Evolutionary conservation across 2,888 invertebrate species (phyloP).

Genomic region (Eustalomyia histrio): DNA sequence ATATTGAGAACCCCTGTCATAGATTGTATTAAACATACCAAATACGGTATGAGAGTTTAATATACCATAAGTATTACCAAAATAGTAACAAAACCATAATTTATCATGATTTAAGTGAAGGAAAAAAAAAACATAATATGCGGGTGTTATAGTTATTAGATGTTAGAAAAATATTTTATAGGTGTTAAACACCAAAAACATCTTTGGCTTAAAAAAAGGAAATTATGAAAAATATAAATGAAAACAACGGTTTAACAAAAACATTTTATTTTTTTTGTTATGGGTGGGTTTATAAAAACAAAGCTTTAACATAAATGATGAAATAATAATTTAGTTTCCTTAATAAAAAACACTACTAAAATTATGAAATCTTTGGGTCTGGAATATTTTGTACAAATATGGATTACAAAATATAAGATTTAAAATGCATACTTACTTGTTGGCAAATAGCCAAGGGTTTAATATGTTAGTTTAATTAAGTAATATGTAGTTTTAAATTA

Average conservation of each 20-base stretch:
- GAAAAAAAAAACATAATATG: slow-evolving; percentile 40
- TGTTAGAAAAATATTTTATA: slow-evolving; percentile 79
- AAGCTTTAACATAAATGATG: slow-evolving; percentile 20
- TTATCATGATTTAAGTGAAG: slow-evolving; percentile 42
- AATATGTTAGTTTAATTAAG: background rate
- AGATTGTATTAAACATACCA: background rate
- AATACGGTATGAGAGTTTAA: slow-evolving; percentile 1
- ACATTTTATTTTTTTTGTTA: background rate
- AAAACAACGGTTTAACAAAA: background rate
- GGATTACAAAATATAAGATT: slow-evolving; percentile 30
- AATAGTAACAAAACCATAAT: slow-evolving; percentile 31
- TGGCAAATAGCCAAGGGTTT: background rate
- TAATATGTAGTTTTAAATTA: slow-evolving; percentile 23
- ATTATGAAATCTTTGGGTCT: slow-evolving; percentile 33
- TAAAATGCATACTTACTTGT: slow-evolving; percentile 26
- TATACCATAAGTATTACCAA: slow-evolving; percentile 1
- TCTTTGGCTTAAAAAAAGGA: slow-evolving; percentile 2
- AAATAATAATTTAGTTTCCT: slow-evolving; percentile 34
- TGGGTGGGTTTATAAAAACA: slow-evolving; percentile 11
- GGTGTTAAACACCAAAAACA: slow-evolving; percentile 24
- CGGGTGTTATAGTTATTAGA: slow-evolving; percentile 52
- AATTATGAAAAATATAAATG: slow-evolving; percentile 5
- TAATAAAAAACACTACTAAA: slow-evolving; percentile 4
- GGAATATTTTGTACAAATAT: background rate
- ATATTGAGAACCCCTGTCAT: background rate